phyloP scores from a whole-genome alignment of 1,140 invertebrate species.

The Drosophila ficusphila region DNA sequence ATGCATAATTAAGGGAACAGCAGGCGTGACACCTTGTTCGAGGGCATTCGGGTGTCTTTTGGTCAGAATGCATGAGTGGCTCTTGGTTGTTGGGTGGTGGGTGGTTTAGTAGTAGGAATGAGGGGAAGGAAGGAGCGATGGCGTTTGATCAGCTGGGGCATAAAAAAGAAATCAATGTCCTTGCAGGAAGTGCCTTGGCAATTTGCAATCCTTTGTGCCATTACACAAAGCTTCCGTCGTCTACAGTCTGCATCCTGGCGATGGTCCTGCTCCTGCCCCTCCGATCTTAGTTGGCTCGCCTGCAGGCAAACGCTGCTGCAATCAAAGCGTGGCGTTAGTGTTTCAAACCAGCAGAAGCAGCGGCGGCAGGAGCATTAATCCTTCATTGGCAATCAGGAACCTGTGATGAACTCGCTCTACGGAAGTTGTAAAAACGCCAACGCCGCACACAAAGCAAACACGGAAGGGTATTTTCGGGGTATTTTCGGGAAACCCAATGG shows the following conservation, averaged over 20 bases:
- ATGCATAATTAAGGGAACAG: constrained; percentile 57
- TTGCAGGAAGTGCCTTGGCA: constrained; percentile 77
- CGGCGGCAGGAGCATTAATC: constrained; percentile 62
- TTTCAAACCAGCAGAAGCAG: constrained; percentile 38
- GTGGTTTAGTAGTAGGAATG: too few species aligned
- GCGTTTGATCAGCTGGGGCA: constrained; percentile 22
- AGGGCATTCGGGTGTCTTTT: background rate
- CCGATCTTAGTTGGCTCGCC: constrained; percentile 47
- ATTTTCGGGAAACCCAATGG: too few species aligned
- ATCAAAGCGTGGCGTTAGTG: constrained; percentile 58
- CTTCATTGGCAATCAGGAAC: constrained; percentile 80
- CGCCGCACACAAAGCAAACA: constrained; percentile 78
- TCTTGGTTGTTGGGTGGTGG: background rate
- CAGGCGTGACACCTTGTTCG: constrained; percentile 23
- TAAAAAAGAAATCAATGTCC: constrained; percentile 72
- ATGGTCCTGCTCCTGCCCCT: constrained; percentile 24
- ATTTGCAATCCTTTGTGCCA: constrained; percentile 83
- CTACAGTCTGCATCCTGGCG: constrained; percentile 20
- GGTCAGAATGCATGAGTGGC: background rate
- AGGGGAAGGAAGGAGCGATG: background rate
- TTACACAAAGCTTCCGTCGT: constrained; percentile 79
- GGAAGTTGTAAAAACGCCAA: constrained; percentile 81
- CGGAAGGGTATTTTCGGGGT: constrained; percentile 53
- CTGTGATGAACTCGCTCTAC: constrained; percentile 70
- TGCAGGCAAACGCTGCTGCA: constrained; percentile 71